Conservation (phyloP, 2,113 vertebrate species). For the Nesoenas mayeri region DNA sequence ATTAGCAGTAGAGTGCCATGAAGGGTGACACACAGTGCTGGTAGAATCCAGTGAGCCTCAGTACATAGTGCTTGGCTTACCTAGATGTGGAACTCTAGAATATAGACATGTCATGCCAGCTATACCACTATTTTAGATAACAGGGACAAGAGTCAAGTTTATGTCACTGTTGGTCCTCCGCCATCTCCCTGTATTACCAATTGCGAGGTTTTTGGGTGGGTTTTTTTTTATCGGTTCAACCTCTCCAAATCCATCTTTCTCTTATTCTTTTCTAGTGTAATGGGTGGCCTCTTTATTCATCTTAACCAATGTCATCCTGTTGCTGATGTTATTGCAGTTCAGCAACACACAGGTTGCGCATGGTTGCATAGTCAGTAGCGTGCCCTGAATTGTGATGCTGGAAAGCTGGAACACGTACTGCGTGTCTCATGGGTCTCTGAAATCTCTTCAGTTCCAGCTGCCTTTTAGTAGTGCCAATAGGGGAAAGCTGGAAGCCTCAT, state of each 20-base stretch:
- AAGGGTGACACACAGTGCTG: neutral
- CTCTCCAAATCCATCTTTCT: neutral
- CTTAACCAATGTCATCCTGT: neutral
- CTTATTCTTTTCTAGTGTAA: neutral
- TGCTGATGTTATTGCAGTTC: neutral
- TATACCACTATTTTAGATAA: neutral
- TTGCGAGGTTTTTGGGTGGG: neutral
- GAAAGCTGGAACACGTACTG: neutral
- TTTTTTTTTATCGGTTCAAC: neutral
- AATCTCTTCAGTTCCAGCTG: neutral
- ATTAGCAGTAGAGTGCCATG: neutral
- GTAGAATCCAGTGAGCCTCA: neutral
- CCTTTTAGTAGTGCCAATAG: neutral
- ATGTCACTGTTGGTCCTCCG: neutral
- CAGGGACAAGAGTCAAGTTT: neutral
- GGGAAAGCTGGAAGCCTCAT: conserved; percentile 8
- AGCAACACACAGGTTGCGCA: neutral
- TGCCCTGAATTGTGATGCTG: neutral
- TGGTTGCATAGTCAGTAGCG: rapidly evolving
- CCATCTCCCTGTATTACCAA: neutral
- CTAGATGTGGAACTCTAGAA: neutral
- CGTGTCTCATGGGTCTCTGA: neutral
- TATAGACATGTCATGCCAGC: rapidly evolving
- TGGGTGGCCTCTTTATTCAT: neutral
- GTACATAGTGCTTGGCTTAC: neutral